A percentile compares a stretch with the other conserved stretches of the same genome.
phyloP scores from a whole-genome alignment of 2,888 invertebrate species.

The Cheilosia variabilis region DNA sequence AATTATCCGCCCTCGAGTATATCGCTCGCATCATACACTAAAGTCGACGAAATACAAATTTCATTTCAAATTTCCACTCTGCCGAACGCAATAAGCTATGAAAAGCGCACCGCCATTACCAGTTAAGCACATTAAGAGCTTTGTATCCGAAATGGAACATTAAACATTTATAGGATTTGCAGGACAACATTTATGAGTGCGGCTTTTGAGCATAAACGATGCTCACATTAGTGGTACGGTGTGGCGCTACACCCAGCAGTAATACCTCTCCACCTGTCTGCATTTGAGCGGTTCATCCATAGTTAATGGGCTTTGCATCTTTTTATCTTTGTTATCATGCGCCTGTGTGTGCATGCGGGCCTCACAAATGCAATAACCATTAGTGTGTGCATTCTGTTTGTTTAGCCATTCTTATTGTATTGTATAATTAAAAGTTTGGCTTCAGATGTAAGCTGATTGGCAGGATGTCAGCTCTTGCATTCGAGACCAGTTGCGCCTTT shows the following conservation, averaged over 20 bases:
- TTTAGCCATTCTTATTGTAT: constrained; percentile 12
- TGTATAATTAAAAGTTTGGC: constrained; percentile 36
- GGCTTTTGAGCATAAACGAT: constrained; percentile 73
- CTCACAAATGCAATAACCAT: constrained; percentile 40
- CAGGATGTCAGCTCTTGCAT: constrained; percentile 16
- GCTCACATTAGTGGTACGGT: constrained; percentile 66
- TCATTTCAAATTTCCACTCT: constrained; percentile 73
- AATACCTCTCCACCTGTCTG: constrained; percentile 42
- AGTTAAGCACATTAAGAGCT: constrained; percentile 74
- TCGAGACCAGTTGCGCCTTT: constrained; percentile 27
- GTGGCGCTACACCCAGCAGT: constrained; percentile 45
- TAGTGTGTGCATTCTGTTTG: constrained; percentile 5
- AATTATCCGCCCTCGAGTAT: constrained; percentile 44
- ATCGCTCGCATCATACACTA: too few relatives aligned
- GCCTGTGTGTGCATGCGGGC: neutral
- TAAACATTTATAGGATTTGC: constrained; percentile 73
- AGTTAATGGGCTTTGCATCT: constrained; percentile 67
- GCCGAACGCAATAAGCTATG: constrained; percentile 72
- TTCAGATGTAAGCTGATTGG: neutral
- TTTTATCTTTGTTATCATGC: constrained; percentile 48
- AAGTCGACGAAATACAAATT: constrained; percentile 47
- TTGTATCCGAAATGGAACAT: constrained; percentile 74
- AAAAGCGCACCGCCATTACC: constrained; percentile 74
- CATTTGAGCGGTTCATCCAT: constrained; percentile 18
- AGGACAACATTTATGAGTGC: constrained; percentile 73